Conservation (phyloP, 2,797 vertebrate species). For the Danio jaintianensis region DNA sequence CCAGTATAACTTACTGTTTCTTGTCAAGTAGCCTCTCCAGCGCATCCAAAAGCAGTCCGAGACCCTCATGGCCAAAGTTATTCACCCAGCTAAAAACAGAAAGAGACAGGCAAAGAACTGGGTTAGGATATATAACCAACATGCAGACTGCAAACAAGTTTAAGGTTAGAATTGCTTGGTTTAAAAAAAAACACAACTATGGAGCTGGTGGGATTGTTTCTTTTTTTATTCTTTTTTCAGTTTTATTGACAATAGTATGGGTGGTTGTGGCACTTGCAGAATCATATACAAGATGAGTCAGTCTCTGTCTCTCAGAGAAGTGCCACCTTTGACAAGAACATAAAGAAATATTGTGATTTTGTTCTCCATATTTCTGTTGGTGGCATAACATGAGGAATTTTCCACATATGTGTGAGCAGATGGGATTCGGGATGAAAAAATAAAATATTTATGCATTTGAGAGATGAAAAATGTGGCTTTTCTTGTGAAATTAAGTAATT, state of each 20-base stretch:
- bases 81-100: constrained; percentile 90
- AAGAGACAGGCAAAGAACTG: background rate
- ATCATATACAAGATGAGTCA: background rate
- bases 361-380: background rate
- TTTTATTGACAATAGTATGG: background rate
- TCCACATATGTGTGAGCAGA: constrained; percentile 1
- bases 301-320: background rate
- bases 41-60: constrained; percentile 91
- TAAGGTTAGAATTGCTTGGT: constrained; percentile 1
- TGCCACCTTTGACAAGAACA: background rate
- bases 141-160: background rate
- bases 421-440: background rate
- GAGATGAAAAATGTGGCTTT: background rate
- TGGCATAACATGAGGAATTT: background rate
- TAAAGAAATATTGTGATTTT: background rate
- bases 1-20: constrained; percentile 87
- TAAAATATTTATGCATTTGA: background rate
- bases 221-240: background rate
- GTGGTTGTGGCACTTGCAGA: background rate
- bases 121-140: constrained; percentile 26
- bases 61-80: constrained; percentile 98
- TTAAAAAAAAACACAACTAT: constrained; percentile 21
- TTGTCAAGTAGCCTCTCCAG: constrained; percentile 96
- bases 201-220: background rate
- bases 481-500: background rate